These are phyloP conservation scores for Drosophila rhopaloa DNA, from an alignment of 1,140 invertebrate genomes.

Conservation along the genomic window DNA sequence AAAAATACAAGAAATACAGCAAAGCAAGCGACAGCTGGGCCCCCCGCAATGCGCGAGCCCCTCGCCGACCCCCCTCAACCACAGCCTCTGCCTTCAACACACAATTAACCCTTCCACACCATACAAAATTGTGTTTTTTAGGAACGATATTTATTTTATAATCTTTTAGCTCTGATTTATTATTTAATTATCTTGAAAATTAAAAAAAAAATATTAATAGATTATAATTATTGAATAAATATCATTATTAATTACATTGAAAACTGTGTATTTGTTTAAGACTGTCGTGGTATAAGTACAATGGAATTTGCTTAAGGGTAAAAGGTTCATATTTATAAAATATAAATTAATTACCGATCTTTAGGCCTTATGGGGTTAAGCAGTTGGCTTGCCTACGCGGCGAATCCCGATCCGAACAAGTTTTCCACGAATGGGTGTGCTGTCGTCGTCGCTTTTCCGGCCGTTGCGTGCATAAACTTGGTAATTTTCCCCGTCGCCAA, in stretches of 20 bases:
- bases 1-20: conserved; percentile 21
- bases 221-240: too few species aligned
- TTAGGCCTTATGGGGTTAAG: conserved; percentile 22
- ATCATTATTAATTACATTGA: too few species aligned
- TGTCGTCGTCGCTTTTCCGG: conserved; percentile 52
- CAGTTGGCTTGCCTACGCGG: conserved; percentile 55
- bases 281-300: too few species aligned
- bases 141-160: too few species aligned
- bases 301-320: too few species aligned
- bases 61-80: neutral
- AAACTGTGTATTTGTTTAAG: too few species aligned
- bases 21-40: conserved; percentile 31
- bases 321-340: too few species aligned
- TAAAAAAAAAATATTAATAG: too few species aligned
- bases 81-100: conserved; percentile 16
- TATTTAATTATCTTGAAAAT: too few species aligned
- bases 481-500: conserved; percentile 56
- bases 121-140: neutral
- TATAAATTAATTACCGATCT: neutral
- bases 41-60: conserved; percentile 48
- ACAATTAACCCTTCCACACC: conserved; percentile 19
- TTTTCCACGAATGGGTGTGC: conserved; percentile 71
- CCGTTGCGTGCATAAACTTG: conserved; percentile 60
- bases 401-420: conserved; percentile 51
- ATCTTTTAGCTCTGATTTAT: too few species aligned